These are phyloP conservation scores for Apotomis capreana DNA, from an alignment of 2,888 invertebrate species.

Conservation along the genomic window DNA sequence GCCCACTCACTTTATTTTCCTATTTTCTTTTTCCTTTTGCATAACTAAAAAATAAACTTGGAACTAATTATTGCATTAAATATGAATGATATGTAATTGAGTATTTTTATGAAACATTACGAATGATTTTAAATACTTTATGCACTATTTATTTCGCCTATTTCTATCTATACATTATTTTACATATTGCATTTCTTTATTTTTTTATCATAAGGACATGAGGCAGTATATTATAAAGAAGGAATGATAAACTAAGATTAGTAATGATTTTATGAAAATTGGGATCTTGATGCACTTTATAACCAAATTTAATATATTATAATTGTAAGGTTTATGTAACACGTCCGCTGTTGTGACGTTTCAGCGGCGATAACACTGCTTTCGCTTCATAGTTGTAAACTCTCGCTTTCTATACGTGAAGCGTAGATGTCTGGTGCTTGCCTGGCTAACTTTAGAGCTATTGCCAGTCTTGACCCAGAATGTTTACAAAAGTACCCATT, in stretches of 20 bases:
- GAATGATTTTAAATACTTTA: constrained; percentile 64
- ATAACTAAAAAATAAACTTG: constrained; percentile 61
- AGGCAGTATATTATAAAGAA: constrained; percentile 69
- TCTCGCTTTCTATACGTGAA: constrained; percentile 11
- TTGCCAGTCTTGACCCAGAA: constrained; percentile 7
- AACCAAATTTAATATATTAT: constrained; percentile 68
- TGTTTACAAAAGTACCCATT: constrained; percentile 17
- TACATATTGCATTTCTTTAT: constrained; percentile 64
- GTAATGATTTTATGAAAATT: constrained; percentile 59
- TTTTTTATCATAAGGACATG: constrained; percentile 61
- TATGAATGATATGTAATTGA: constrained; percentile 62
- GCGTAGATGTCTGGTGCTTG: constrained; percentile 22
- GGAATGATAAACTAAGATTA: constrained; percentile 67
- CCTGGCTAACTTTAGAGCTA: constrained; percentile 17
- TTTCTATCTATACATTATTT: constrained; percentile 67
- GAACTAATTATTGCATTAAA: constrained; percentile 64
- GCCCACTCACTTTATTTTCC: constrained; percentile 61
- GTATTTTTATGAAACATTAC: constrained; percentile 58
- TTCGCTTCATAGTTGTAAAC: constrained; percentile 52
- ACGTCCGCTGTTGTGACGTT: constrained; percentile 70
- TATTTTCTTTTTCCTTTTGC: constrained; percentile 63
- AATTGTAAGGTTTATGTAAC: constrained; percentile 68
- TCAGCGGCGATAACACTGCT: constrained; percentile 79
- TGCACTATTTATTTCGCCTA: constrained; percentile 76
- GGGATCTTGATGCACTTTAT: constrained; percentile 74